Evolutionary conservation across 2,113 vertebrate genomes (phyloP).

Genomic region (Nibea coibor): DNA sequence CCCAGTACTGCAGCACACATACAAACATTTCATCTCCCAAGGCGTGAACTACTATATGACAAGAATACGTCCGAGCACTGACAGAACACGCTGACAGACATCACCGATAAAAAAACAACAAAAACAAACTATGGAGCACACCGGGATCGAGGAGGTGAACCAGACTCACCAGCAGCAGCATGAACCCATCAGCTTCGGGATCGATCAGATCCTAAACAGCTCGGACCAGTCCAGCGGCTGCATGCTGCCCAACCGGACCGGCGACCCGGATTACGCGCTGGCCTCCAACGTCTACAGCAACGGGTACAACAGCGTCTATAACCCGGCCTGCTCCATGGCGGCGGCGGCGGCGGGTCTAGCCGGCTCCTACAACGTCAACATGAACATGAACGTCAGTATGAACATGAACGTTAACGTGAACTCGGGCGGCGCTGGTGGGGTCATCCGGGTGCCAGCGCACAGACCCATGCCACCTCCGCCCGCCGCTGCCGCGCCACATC

Average conservation of each 20-base stretch:
- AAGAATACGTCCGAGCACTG: conserved; percentile 9
- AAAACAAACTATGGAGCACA: conserved; percentile 85
- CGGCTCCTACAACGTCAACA: conserved; percentile 89
- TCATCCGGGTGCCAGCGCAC: conserved; percentile 93
- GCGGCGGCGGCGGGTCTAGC: conserved; percentile 78
- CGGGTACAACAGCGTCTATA: conserved; percentile 87
- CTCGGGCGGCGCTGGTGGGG: conserved; percentile 82
- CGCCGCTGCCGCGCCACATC: conserved; percentile 85
- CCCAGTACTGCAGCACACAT: conserved; percentile 10
- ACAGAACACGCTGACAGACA: conserved; percentile 31
- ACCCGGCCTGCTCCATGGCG: conserved; percentile 88
- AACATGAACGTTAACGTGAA: conserved; percentile 88
- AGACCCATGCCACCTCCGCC: conserved; percentile 89
- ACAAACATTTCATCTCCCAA: conserved; percentile 43
- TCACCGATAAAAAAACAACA: background rate
- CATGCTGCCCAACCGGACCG: conserved; percentile 84
- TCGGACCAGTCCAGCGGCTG: conserved; percentile 86
- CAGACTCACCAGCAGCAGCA: conserved; percentile 88
- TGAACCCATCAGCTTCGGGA: conserved; percentile 93
- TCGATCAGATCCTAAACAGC: conserved; percentile 93
- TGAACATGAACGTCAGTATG: conserved; percentile 91
- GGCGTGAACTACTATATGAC: conserved; percentile 25
- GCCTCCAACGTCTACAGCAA: conserved; percentile 85
- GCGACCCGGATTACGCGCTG: conserved; percentile 85
- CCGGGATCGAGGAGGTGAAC: conserved; percentile 87